Evolutionary conservation across 2,113 vertebrate species (phyloP).

Genomic region (Tragelaphus imberbis): DNA sequence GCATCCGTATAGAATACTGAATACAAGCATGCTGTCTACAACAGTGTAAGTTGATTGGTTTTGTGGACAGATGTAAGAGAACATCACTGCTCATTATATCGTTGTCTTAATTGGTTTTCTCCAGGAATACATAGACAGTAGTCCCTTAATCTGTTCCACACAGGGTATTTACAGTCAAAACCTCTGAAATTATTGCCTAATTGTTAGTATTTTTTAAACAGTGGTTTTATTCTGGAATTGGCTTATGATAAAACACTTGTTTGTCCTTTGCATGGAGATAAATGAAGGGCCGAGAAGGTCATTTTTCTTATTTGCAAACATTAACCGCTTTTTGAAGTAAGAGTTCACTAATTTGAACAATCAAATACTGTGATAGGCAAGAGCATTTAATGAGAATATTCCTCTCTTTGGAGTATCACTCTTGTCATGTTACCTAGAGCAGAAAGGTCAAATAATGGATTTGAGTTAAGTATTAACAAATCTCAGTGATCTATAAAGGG

Average conservation of each 20-base stretch:
- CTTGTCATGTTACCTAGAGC: not conserved
- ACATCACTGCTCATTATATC: slow-evolving; percentile 61
- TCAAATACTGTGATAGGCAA: not conserved
- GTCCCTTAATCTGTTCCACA: slow-evolving; percentile 72
- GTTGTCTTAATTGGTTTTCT: slow-evolving; percentile 74
- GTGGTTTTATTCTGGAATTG: slow-evolving; percentile 37
- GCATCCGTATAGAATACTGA: slow-evolving; percentile 23
- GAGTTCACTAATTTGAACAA: not conserved
- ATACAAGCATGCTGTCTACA: slow-evolving; percentile 38
- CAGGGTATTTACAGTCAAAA: slow-evolving; percentile 67
- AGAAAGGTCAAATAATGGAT: not conserved
- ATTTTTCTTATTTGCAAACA: not conserved
- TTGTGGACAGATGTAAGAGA: slow-evolving; percentile 66
- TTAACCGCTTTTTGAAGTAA: not conserved
- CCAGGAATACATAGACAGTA: slow-evolving; percentile 61
- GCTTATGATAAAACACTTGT: slow-evolving; percentile 40
- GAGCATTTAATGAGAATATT: not conserved
- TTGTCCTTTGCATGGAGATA: slow-evolving; percentile 36
- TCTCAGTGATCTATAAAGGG: not conserved
- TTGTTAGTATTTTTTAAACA: slow-evolving; percentile 66
- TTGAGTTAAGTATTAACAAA: not conserved
- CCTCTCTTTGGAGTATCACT: not conserved
- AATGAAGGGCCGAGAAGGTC: not conserved
- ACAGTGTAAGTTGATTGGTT: slow-evolving; percentile 68
- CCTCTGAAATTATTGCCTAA: slow-evolving; percentile 66